These are phyloP conservation scores for Zaprionus lachaisei DNA, from an alignment of 1,140 invertebrate genomes.

Conservation along the genomic window DNA sequence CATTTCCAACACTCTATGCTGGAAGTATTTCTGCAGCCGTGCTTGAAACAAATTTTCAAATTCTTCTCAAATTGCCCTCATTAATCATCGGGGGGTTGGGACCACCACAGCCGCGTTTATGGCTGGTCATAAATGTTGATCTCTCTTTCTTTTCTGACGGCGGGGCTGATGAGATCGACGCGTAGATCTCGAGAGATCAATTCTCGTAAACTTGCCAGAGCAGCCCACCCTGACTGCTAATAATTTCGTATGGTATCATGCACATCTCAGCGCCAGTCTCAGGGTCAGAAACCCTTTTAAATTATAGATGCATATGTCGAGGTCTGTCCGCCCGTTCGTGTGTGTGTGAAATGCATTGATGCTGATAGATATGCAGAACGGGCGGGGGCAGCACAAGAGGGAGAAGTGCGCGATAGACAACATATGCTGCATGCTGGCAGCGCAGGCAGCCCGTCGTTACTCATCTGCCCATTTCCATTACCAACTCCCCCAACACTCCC, in stretches of 20 bases:
- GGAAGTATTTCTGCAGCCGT: background rate
- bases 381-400: conserved; percentile 8
- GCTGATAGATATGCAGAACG: conserved; percentile 59
- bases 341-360: conserved; percentile 64
- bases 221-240: conserved; percentile 41
- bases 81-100: conserved; percentile 21
- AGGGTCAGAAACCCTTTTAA: conserved; percentile 77
- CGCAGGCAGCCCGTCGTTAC: background rate
- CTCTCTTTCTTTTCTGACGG: background rate
- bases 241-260: conserved; percentile 13
- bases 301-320: conserved; percentile 16
- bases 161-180: conserved; percentile 28
- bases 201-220: conserved; percentile 38
- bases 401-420: conserved; percentile 40
- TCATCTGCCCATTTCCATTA: conserved; percentile 7
- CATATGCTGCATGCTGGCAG: conserved; percentile 47
- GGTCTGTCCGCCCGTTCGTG: background rate
- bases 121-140: conserved; percentile 26
- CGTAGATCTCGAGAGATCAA: conserved; percentile 28
- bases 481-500: conserved; percentile 6
- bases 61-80: conserved; percentile 2
- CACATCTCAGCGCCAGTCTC: conserved; percentile 38
- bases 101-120: conserved; percentile 30
- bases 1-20: background rate
- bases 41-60: background rate